Evolutionary conservation across 2,888 invertebrate genomes (phyloP).

Genomic region (Dichetophora obliterata): DNA sequence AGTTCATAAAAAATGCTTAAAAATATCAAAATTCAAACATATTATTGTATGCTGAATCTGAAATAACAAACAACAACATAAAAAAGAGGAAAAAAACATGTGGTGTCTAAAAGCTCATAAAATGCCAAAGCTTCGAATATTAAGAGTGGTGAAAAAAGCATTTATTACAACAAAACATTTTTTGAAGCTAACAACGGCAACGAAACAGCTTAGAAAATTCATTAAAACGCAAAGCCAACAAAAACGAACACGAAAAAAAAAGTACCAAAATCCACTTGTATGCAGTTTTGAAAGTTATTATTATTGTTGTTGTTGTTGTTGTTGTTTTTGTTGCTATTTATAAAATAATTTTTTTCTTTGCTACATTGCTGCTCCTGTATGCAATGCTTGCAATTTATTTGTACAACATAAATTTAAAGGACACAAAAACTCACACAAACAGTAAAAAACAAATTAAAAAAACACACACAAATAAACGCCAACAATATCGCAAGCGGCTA

Average conservation of each 20-base stretch:
- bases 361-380: not conserved
- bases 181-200: not conserved
- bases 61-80: not conserved
- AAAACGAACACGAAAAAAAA: not conserved
- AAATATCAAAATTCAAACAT: no score
- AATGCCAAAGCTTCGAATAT: not conserved
- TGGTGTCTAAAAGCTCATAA: not conserved
- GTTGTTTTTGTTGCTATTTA: not conserved
- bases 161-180: not conserved
- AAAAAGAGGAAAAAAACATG: not conserved
- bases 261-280: not conserved
- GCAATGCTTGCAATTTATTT: constrained; percentile 32
- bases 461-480: constrained; percentile 16
- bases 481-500: not conserved
- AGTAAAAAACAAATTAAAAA: not conserved
- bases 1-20: no score
- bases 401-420: constrained; percentile 38
- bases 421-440: constrained; percentile 20
- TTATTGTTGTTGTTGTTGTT: constrained; percentile 20
- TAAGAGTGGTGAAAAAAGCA: not conserved
- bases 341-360: not conserved
- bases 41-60: no score
- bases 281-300: not conserved
- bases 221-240: constrained; percentile 2
- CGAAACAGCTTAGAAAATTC: not conserved